phyloP scores from a whole-genome alignment of 37 sponge, comb jelly and placozoan genomes.

The Eunapius fragilis region DNA sequence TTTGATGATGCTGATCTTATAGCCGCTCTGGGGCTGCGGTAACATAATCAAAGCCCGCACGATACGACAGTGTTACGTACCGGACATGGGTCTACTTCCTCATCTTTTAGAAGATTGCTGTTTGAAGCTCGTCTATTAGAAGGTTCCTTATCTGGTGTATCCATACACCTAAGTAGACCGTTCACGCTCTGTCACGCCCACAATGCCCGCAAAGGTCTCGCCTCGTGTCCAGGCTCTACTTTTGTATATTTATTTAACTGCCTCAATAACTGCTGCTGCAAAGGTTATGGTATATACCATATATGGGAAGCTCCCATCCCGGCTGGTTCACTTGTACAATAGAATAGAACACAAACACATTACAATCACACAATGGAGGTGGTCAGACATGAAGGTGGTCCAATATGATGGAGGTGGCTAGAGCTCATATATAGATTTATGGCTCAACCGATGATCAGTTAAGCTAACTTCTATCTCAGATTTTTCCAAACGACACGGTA shows the following conservation, averaged over 20 bases:
- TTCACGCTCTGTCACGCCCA: no score
- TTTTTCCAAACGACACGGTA: background rate
- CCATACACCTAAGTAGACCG: no score
- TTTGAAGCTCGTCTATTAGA: background rate
- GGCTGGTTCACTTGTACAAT: no score
- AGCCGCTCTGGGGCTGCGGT: slow-evolving; percentile 53
- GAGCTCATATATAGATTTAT: background rate
- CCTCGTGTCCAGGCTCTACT: no score
- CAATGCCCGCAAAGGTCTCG: no score
- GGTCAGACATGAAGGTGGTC: no score
- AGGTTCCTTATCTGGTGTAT: slow-evolving; percentile 4
- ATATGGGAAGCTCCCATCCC: no score
- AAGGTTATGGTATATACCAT: no score
- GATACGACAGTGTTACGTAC: slow-evolving; percentile 6
- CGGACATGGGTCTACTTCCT: slow-evolving; percentile 10
- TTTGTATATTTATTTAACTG: no score
- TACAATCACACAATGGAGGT: no score
- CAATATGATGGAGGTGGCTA: background rate
- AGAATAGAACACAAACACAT: background rate
- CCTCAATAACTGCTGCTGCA: no score
- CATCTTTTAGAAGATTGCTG: background rate
- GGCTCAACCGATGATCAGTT: background rate
- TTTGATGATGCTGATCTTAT: slow-evolving; percentile 26
- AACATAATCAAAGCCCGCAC: background rate
- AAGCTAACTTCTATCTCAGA: background rate